Percentiles rank a stretch among this genome's conserved stretches.
Conservation (phyloP, 2,888 invertebrate species). For the Criorhina ranunculi region DNA sequence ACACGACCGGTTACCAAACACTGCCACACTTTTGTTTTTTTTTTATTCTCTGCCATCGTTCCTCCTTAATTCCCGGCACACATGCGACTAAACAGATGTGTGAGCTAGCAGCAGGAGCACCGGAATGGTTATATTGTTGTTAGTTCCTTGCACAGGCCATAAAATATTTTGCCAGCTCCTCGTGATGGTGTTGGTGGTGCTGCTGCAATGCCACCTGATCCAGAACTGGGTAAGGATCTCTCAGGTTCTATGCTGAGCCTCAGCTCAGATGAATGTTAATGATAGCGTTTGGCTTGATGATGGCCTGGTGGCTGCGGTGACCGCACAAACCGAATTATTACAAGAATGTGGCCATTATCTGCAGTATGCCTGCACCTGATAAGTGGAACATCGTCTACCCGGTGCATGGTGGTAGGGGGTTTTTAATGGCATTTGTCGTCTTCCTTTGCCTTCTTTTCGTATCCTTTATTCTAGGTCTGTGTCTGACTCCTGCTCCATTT, state of each 20-base stretch:
- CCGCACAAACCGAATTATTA: constrained; percentile 59
- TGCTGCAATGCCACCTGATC: constrained; percentile 65
- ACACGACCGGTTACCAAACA: constrained; percentile 31
- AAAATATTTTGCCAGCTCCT: constrained; percentile 73
- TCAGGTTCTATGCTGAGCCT: constrained; percentile 40
- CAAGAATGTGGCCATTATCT: constrained; percentile 68
- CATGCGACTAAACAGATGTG: constrained; percentile 75
- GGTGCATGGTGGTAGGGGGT: constrained; percentile 19
- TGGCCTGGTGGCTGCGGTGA: constrained; percentile 36
- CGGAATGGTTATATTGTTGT: constrained; percentile 32
- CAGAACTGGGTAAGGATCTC: constrained; percentile 63
- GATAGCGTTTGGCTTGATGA: constrained; percentile 56
- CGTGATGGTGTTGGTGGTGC: constrained; percentile 57
- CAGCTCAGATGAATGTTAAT: constrained; percentile 65
- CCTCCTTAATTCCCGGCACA: constrained; percentile 66
- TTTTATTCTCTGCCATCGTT: constrained; percentile 61
- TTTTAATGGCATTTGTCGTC: constrained; percentile 29
- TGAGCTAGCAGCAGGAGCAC: constrained; percentile 42
- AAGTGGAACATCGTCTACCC: constrained; percentile 50
- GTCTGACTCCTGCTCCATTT: constrained; percentile 50
- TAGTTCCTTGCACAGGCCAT: constrained; percentile 64
- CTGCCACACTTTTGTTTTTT: constrained; percentile 50
- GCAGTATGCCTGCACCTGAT: constrained; percentile 71
- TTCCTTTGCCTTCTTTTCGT: constrained; percentile 5
- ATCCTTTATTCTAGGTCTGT: constrained; percentile 52